Base-by-base conservation (phyloP, 2,888 invertebrate genomes). In the Pristionchus mayeri region DNA sequence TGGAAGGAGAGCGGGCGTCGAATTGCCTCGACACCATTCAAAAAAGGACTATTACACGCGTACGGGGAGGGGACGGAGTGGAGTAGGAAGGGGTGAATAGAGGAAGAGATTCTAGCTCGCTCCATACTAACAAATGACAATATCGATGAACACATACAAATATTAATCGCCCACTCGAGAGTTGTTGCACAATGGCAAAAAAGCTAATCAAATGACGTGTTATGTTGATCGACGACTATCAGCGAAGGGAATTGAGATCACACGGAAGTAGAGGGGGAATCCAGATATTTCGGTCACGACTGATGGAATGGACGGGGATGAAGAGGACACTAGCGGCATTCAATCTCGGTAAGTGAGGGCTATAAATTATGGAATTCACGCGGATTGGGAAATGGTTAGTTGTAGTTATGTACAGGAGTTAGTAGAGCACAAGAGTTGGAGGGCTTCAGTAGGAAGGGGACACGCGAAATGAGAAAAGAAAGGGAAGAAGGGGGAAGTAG, bases 401-500 rank as follows among this genome's bases (percentile, higher is more conserved):
- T n/a, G 63, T 21, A 63, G 71, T 71, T 71, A 71, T 71, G 71
- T 71, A 71, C 71, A 71, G n/a, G n/a, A 44, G n/a, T 71, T 34
- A 18, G 37, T 37, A 67, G 18, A 34, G 4, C 21, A 54, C 54
- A 40, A 37, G 44, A 71, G 71, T 63, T 63, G n/a, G n/a, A 37
- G 16, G 63, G 63, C 63, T 63, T 63, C 63, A 34, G 63, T 63
- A 63, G 30, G 63, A 34, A 63, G 34, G 63, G 34, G 63, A 63
- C 63, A 63, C 63, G 63, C n/a, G n/a, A n/a, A n/a, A n/a, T n/a
- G n/a, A n/a, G n/a, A n/a, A n/a, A n/a, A n/a, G 63, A 71, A 50
- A 9, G 78, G 52, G 34, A 54, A 27, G 57, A 34, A 30, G 52
- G 16, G 6, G 40, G 37, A 48, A 54, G 54, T 79, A 37, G 79